phyloP scores from a whole-genome alignment of 2,888 invertebrate genomes.

The Heliconius ethilla region DNA sequence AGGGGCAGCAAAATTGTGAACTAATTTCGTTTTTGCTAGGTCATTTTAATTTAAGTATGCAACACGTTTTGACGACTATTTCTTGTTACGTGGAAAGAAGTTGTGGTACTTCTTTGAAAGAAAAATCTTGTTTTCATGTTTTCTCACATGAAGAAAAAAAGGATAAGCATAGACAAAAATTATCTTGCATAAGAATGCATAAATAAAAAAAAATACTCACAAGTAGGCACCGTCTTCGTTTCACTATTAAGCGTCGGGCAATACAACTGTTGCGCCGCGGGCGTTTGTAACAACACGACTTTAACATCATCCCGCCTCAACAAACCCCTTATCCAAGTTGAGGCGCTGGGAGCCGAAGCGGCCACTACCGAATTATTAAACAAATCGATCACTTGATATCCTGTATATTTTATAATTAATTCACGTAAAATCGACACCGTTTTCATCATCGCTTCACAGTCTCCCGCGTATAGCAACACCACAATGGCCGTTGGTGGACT shows the following conservation, averaged over 20 bases:
- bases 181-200: too few species aligned
- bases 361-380: slow-evolving; percentile 50
- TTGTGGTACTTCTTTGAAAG: too few species aligned
- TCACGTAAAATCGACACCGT: slow-evolving; percentile 54
- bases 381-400: slow-evolving; percentile 63
- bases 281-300: slow-evolving; percentile 68
- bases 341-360: slow-evolving; percentile 45
- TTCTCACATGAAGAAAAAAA: too few species aligned
- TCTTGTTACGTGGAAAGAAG: too few species aligned
- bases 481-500: slow-evolving; percentile 26
- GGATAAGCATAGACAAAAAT: too few species aligned
- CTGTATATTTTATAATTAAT: slow-evolving; percentile 48
- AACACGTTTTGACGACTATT: too few species aligned
- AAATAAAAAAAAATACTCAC: background rate
- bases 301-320: slow-evolving; percentile 46
- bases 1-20: too few species aligned
- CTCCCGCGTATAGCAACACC: slow-evolving; percentile 75
- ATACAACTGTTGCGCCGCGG: slow-evolving; percentile 53
- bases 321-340: slow-evolving; percentile 20
- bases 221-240: background rate
- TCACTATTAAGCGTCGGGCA: slow-evolving; percentile 18
- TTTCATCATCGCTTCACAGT: slow-evolving; percentile 61
- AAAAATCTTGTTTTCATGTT: too few species aligned
- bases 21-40: too few species aligned
- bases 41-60: too few species aligned